Percentiles rank a stretch among this genome's conserved stretches.
Evolutionary conservation across 1,140 invertebrate species (phyloP).

Genomic region (Globodera rostochiensis): DNA sequence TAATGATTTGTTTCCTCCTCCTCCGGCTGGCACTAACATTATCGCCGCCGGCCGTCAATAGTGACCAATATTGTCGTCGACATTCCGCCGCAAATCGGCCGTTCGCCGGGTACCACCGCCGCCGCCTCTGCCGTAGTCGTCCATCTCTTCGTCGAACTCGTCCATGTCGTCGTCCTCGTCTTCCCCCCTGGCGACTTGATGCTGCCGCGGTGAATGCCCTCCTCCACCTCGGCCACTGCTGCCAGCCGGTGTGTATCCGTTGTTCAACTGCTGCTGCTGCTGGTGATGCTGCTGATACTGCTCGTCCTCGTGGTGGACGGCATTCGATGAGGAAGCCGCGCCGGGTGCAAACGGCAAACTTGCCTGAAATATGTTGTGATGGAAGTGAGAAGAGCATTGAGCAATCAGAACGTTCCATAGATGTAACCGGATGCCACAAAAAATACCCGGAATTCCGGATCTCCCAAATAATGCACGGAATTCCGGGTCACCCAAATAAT

Average conservation of each 20-base stretch:
- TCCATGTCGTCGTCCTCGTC: not conserved
- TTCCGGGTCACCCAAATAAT: too few species aligned
- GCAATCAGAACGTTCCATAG: too few species aligned
- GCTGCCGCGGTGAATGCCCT: not conserved
- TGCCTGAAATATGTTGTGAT: not conserved
- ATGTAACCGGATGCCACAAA: too few species aligned
- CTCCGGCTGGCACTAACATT: too few species aligned
- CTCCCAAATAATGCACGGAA: too few species aligned
- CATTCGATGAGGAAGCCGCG: not conserved
- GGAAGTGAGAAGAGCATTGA: too few species aligned
- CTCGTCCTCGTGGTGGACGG: not conserved
- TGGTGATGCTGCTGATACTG: not conserved
- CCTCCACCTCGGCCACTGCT: not conserved
- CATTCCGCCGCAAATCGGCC: too few species aligned
- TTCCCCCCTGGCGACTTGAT: not conserved
- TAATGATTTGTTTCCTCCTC: too few species aligned
- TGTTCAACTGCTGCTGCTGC: not conserved
- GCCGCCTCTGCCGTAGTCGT: not conserved
- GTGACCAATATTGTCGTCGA: too few species aligned
- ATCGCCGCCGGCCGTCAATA: too few species aligned
- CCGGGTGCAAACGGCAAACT: slow-evolving; percentile 6
- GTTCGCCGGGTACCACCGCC: not conserved
- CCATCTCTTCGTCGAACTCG: not conserved
- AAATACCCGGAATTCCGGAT: too few species aligned
- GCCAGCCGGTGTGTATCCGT: not conserved